phyloP scores from a whole-genome alignment of 53 echinoderm and acorn worm species.

The Paelopatides confundens region DNA sequence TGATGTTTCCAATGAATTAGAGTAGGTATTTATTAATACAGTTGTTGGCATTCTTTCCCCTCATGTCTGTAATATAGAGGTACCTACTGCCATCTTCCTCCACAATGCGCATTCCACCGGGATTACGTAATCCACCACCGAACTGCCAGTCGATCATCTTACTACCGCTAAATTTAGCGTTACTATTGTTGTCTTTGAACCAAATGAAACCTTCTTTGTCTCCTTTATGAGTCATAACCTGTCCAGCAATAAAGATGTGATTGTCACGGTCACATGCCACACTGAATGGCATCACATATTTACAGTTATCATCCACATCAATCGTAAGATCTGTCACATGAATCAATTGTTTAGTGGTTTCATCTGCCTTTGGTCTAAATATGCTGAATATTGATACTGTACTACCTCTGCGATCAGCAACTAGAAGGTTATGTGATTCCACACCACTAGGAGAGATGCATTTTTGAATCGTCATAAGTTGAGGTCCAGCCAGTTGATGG shows the following conservation, averaged over 20 bases:
- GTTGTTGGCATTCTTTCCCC: conserved; percentile 28
- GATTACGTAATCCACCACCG: conserved; percentile 26
- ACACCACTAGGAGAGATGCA: neutral
- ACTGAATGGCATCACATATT: conserved; percentile 1
- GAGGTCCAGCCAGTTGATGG: neutral
- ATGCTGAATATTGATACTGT: neutral
- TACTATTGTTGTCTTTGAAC: conserved; percentile 5
- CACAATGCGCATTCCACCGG: conserved; percentile 26
- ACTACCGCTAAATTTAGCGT: neutral
- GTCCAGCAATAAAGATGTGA: conserved; percentile 22
- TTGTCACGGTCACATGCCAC: neutral
- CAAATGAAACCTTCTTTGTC: conserved; percentile 6
- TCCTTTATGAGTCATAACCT: neutral
- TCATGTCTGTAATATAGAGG: conserved; percentile 29
- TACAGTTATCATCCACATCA: neutral
- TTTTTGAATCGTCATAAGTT: conserved; percentile 19
- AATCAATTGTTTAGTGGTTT: neutral
- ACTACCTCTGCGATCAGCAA: conserved; percentile 16
- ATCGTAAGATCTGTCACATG: neutral
- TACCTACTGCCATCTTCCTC: neutral
- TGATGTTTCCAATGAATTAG: neutral
- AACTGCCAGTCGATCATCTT: conserved; percentile 11
- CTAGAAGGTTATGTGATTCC: neutral
- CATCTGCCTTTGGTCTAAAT: neutral
- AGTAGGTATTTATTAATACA: conserved; percentile 27